Evolutionary conservation across 92 coral and sea anemone genomes (phyloP).

Genomic region (Palythoa grandiflora): DNA sequence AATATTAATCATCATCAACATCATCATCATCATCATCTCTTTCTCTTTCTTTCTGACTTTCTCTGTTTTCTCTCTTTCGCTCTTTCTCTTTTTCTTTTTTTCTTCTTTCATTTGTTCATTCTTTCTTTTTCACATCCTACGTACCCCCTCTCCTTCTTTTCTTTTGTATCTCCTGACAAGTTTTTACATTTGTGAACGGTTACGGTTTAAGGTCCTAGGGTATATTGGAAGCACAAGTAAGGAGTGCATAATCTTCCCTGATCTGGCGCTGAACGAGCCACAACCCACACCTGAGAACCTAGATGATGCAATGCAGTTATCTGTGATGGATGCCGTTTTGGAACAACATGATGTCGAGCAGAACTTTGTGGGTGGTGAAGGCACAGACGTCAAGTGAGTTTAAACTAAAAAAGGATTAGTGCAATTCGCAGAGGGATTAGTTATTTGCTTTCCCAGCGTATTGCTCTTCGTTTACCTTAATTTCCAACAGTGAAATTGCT

Average conservation of each 20-base stretch:
- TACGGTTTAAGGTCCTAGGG: conserved; percentile 65
- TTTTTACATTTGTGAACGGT: neutral
- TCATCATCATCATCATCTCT: neutral
- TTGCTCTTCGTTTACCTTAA: too few relatives aligned
- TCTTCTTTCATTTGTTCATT: neutral
- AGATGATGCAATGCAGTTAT: conserved; percentile 72
- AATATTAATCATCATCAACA: too few relatives aligned
- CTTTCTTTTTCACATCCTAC: neutral
- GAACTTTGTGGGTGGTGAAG: conserved; percentile 57
- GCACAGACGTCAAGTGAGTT: conserved; percentile 75
- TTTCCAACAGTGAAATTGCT: too few relatives aligned
- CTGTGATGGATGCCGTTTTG: conserved; percentile 83
- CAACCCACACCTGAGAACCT: conserved; percentile 85
- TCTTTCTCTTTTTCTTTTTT: neutral
- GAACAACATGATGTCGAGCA: conserved; percentile 79
- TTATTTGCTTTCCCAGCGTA: neutral
- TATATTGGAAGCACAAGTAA: conserved; percentile 89
- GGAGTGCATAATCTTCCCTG: conserved; percentile 92
- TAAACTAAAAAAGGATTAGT: neutral
- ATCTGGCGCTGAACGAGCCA: conserved; percentile 96
- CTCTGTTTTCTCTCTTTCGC: neutral
- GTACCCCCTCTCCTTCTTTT: neutral
- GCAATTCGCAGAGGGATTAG: neutral
- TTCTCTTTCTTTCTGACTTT: neutral
- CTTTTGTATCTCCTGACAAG: neutral